A percentile compares a stretch with the other conserved stretches of the same genome.
Evolutionary conservation across 2,888 invertebrate species (phyloP).

Genomic region (Acrobasis repandana): DNA sequence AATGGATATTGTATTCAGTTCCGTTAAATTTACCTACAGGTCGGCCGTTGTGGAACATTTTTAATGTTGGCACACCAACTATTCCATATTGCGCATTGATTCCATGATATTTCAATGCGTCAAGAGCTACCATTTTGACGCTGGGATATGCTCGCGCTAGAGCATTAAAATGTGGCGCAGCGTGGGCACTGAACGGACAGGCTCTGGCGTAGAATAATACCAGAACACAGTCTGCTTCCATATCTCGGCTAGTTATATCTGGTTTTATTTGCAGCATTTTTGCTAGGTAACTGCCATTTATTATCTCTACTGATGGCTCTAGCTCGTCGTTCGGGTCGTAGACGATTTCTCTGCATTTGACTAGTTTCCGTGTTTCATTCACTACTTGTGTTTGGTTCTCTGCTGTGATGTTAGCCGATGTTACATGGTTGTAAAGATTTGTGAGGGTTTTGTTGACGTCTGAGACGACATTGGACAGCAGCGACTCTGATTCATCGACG

Average conservation of each 20-base stretch:
- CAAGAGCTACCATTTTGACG: constrained; percentile 93
- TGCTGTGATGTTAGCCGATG: constrained; percentile 65
- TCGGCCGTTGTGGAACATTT: constrained; percentile 94
- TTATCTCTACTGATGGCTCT: constrained; percentile 83
- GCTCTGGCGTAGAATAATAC: constrained; percentile 95
- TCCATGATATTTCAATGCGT: constrained; percentile 91
- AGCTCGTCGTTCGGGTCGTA: constrained; percentile 61
- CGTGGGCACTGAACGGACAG: constrained; percentile 95
- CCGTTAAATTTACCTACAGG: constrained; percentile 93
- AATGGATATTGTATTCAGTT: constrained; percentile 89
- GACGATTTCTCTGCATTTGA: constrained; percentile 68
- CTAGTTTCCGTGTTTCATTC: constrained; percentile 72
- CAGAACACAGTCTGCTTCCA: constrained; percentile 87
- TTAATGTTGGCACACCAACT: constrained; percentile 93
- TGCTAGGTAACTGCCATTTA: constrained; percentile 87
- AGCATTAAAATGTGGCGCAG: constrained; percentile 95
- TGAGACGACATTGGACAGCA: constrained; percentile 71
- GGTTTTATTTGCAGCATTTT: constrained; percentile 85
- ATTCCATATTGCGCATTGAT: constrained; percentile 96
- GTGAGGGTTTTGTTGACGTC: constrained; percentile 76
- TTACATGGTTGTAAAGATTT: constrained; percentile 71
- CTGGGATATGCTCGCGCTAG: constrained; percentile 93
- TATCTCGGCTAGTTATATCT: constrained; percentile 85
- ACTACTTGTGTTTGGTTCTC: constrained; percentile 61
- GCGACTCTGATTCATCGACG: constrained; percentile 73